A percentile compares a stretch with the other conserved stretches of the same genome.
Conservation (phyloP, 2,888 invertebrate species). For the Leucozona laternaria region DNA sequence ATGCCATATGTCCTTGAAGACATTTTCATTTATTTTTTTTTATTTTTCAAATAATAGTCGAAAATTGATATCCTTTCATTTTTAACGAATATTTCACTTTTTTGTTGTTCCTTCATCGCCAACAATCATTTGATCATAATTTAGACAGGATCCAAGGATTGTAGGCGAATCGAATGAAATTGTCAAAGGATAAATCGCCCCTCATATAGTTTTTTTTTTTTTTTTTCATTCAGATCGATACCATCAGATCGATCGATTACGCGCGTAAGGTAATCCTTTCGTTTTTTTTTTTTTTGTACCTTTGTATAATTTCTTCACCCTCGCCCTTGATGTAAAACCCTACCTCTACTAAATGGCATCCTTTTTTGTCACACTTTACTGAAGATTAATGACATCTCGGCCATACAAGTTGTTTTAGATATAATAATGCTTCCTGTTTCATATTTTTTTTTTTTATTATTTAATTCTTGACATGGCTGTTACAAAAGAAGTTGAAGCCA, state of each 20-base stretch:
- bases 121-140: conserved; percentile 59
- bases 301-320: conserved; percentile 59
- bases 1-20: conserved; percentile 73
- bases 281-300: conserved; percentile 17
- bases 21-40: conserved; percentile 44
- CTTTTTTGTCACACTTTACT: conserved; percentile 74
- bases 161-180: conserved; percentile 74
- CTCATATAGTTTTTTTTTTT: conserved; percentile 15
- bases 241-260: conserved; percentile 62
- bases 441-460: conserved; percentile 73
- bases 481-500: conserved; percentile 39
- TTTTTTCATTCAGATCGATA: conserved; percentile 42
- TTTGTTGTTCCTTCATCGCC: neutral
- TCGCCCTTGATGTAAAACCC: conserved; percentile 32
- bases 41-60: conserved; percentile 22
- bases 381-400: conserved; percentile 70
- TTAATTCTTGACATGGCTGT: conserved; percentile 68
- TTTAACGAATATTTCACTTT: conserved; percentile 34
- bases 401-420: conserved; percentile 51
- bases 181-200: conserved; percentile 54
- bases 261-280: conserved; percentile 58
- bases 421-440: conserved; percentile 65
- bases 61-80: conserved; percentile 75
- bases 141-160: conserved; percentile 57
- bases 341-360: conserved; percentile 51